Evolutionary conservation across 2,888 invertebrate species (phyloP).

Genomic region (Drosophila flavopinicola): DNA sequence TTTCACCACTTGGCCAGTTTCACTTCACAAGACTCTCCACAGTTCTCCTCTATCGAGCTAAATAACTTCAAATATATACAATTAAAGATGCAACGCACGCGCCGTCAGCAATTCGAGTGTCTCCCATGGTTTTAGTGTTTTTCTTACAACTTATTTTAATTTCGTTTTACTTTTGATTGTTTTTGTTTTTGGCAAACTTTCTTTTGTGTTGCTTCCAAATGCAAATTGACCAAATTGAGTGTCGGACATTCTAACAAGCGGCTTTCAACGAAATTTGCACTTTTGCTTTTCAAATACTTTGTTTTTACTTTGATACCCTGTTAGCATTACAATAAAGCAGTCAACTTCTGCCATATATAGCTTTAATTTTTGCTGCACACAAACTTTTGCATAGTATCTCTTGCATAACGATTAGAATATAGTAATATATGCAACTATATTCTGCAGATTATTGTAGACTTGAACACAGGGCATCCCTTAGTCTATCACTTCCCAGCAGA

Average conservation of each 20-base stretch:
- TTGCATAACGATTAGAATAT: no score
- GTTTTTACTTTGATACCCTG: no score
- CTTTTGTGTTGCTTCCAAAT: conserved; percentile 68
- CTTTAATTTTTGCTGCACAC: no score
- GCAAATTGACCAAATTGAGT: conserved; percentile 64
- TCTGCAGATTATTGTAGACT: no score
- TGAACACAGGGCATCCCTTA: conserved; percentile 3
- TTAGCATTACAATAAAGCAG: no score
- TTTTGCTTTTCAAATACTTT: conserved; percentile 63
- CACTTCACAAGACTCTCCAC: conserved; percentile 3
- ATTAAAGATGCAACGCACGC: conserved; percentile 78
- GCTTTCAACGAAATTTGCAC: conserved; percentile 47
- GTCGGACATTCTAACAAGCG: conserved; percentile 64
- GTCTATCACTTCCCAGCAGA: not conserved
- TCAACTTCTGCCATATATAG: no score
- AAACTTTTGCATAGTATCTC: no score
- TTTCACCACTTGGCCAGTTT: conserved; percentile 29
- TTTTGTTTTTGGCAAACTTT: conserved; percentile 66
- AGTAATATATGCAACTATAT: no score
- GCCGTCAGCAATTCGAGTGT: conserved; percentile 51
- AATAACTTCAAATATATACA: conserved; percentile 65
- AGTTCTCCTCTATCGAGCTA: conserved; percentile 47
- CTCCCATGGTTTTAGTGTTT: conserved; percentile 51
- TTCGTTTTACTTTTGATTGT: conserved; percentile 7
- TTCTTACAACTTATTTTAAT: conserved; percentile 3